Base-by-base conservation (phyloP, 2,888 invertebrate species). In the Leuctra nigra region DNA sequence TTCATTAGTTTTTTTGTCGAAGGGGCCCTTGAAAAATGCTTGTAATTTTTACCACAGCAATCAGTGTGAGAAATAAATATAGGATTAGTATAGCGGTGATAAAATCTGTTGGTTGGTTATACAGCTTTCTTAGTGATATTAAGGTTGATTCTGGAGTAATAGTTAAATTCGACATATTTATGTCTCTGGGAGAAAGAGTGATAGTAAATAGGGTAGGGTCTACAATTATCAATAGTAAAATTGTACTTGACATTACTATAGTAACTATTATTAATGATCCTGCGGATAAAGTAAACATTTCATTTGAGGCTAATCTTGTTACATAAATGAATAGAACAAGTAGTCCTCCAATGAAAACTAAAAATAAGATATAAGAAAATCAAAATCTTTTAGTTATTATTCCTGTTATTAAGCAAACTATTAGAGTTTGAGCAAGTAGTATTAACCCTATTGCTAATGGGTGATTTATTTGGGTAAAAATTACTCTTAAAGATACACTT, bases 311-410 rank as follows among this genome's bases (percentile, higher is more conserved):
- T 69, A 81, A 67, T 62, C 80, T 81, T 57, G 79, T 77, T 2
- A 83, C 76, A 70, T 83, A 84, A 70, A 82, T 75, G 73, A 83
- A 82, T 73, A 83, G 64, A 7, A 84, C 76, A 74, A 84, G 64
- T 75, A 84, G 71, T 14, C 82, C 82, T 18, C 83, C 80, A 36
- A 36, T 36, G 18, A 48, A 48, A n/a, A 48, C 48, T 29, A 48
- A 16, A 48, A 48, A 48, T 29, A 29, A 16, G 2, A 48, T 16
- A 22, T 44, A 44, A 18, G 44, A n/a, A n/a, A n/a, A n/a, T n/a
- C n/a, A n/a, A n/a, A n/a, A n/a, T n/a, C n/a, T n/a, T n/a, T 73
- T 70, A 63, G 73, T 72, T 67, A 78, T 62, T 68, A 75, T 66
- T 52, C 78, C 75, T 61, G 74, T 68, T 41, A 76, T 65, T 69